Evolutionary conservation across 1,140 invertebrate genomes (phyloP), one percentile per base, ranked within the genome.

Genomic region (Hypsibius dujardini): DNA sequence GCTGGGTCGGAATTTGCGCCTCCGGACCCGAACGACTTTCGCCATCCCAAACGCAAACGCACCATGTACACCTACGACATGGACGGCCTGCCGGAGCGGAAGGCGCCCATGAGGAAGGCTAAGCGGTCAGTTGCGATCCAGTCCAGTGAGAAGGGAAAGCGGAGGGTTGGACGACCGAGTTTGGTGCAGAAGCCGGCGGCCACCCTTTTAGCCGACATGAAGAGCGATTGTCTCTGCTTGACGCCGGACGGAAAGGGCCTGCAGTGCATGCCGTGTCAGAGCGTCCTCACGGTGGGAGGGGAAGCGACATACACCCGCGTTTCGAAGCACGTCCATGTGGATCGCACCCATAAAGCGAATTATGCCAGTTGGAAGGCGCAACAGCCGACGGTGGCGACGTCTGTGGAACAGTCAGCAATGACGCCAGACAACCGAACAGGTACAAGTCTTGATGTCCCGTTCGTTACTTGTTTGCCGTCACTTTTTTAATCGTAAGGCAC

Each of bases 21-120:
- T 15, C 62, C 62, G 12, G 42, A 67, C 42, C 62, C 62, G 12
- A 42, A 67, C 42, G 62, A 67, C 62, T 67, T 67, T 42, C 62
- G 62, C 7, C 62, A 12, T 12, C 62, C 62, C 12, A 67, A 67
- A 45, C 62, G 50, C n/a, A 56, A n/a, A 56, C 50, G 50, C 7
- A 42, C 12, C 62, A 45, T 7, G 42, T 15, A 67, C 7, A 7
- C 12, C 42, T 15, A 42, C 12, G 45, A 67, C 12, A 42, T 3
- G 12, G 12, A 45, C 12, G 45, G 45, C 3, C 3, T 3, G 12
- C 42, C 45, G 12, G 42, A 15, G 12, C 62, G 3, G 3, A 15
- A 15, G 42, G 42, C 12, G 3, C 12, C 12, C 12, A 67, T 42
- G 28, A 28, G 28, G 28, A 28, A 28, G 28, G 28, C 28, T 28